Evolutionary conservation across 2,113 vertebrate species (phyloP), one percentile per base, ranked within the genome.

Genomic region (Muntiacus muntjak): DNA sequence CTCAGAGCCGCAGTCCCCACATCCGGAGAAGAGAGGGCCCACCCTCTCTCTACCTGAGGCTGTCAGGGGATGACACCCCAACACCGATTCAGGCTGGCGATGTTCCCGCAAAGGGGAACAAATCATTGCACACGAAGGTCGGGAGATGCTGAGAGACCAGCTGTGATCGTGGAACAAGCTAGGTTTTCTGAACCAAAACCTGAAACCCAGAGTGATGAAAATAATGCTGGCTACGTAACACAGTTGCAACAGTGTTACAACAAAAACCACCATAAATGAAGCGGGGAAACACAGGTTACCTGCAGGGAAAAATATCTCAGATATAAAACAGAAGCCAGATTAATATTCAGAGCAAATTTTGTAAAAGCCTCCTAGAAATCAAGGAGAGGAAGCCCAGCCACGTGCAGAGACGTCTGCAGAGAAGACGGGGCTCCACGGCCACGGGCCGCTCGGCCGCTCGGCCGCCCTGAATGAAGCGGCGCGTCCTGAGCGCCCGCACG

Each of bases 401-500:
- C 0, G 26, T 0, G 11, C 23, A 15, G 25, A 15, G 3, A 12
- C 13, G 17, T 36, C n/a, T 28, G 1, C 1, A 0, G 40, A 17
- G 45, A 3, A n/a, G 30, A 6, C 0, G 0, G 0, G 7, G 6
- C 28, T 19, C 16, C 67, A 0, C 0, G 3, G 71, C 40, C 28
- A 1, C 1, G 0, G 58, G 1, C 55, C n/a, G n/a, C n/a, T n/a
- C n/a, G 36, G 19, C 6, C 7, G 1, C 1, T 1, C 0, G 2
- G 43, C 11, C 0, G 21, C 23, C 13, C 58, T 9, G 9, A 1
- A 5, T 5, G 23, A 7, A 3, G 8, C 4, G 6, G 6, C 1
- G 0, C 0, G 26, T 13, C 6, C 0, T 16, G 19, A 12, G 21
- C 13, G 0, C 2, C 14, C 0, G 10, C 82, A 30, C 3, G 0